These are phyloP conservation scores for Rhyacophila evoluta DNA, from an alignment of 2,888 invertebrate species.

Conservation along the genomic window DNA sequence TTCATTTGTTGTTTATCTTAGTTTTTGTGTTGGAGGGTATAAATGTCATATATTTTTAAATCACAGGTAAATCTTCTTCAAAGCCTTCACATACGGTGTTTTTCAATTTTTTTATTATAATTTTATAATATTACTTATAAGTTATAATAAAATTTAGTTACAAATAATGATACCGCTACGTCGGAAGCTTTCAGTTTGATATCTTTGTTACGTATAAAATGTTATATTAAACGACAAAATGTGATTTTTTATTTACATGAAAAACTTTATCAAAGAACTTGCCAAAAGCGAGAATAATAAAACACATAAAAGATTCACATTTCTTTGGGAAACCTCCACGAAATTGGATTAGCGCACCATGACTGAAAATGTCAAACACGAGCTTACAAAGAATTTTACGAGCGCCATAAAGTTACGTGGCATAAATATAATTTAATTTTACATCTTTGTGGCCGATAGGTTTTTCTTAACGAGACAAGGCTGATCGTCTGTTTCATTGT, in stretches of 20 bases:
- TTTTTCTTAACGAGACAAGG: conserved; percentile 31
- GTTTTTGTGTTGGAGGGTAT: no score
- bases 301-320: conserved; percentile 18
- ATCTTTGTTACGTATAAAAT: background rate
- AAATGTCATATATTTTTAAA: no score
- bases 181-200: background rate
- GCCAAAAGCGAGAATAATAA: conserved; percentile 9
- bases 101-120: no score
- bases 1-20: no score
- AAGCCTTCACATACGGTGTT: no score
- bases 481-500: background rate
- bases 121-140: no score
- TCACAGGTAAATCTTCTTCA: no score
- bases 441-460: conserved; percentile 49
- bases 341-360: conserved; percentile 50
- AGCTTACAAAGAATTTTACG: conserved; percentile 44
- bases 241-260: background rate
- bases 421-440: conserved; percentile 53
- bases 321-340: conserved; percentile 6
- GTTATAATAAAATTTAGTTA: no score
- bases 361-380: conserved; percentile 49
- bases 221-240: background rate
- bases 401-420: conserved; percentile 34
- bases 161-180: no score
- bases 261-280: conserved; percentile 5